A percentile compares a stretch with the other conserved stretches of the same genome.
These are phyloP conservation scores for Prosapia bicincta DNA, from an alignment of 2,888 invertebrate genomes.

Conservation along the genomic window DNA sequence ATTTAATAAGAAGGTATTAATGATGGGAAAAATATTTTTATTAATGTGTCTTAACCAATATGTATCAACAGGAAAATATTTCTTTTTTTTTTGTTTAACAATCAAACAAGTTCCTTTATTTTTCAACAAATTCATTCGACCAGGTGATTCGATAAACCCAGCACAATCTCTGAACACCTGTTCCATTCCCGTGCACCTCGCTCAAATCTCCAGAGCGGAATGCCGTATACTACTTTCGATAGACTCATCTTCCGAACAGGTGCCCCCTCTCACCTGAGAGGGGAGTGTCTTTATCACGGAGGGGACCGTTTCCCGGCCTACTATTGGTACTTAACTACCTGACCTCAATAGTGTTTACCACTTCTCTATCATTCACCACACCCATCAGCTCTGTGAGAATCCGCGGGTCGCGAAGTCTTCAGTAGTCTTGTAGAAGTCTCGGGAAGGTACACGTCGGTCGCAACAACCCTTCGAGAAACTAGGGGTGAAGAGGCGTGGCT, in stretches of 20 bases:
- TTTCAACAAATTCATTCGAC: no score
- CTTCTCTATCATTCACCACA: conserved; percentile 2
- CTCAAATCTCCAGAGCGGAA: conserved; percentile 6
- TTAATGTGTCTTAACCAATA: no score
- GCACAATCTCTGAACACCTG: no score
- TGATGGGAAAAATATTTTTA: no score
- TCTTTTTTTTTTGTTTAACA: no score
- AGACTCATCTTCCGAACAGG: conserved; percentile 22
- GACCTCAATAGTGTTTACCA: conserved; percentile 20
- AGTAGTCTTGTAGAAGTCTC: conserved; percentile 17
- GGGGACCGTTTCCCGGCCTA: background rate
- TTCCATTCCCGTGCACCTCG: background rate
- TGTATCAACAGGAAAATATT: no score
- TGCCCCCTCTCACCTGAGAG: conserved; percentile 14
- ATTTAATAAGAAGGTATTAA: no score
- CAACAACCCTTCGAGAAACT: background rate
- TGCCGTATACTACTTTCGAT: conserved; percentile 3
- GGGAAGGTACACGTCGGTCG: conserved; percentile 7
- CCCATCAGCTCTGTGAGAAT: conserved; percentile 10
- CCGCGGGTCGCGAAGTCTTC: background rate
- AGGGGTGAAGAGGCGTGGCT: conserved; percentile 15
- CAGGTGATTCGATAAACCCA: no score
- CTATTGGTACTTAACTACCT: conserved; percentile 15
- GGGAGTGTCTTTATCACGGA: conserved; percentile 5
- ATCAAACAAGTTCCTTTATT: no score